Base-by-base conservation (phyloP, 2,113 vertebrate genomes). In the Miniopterus natalensis region DNA sequence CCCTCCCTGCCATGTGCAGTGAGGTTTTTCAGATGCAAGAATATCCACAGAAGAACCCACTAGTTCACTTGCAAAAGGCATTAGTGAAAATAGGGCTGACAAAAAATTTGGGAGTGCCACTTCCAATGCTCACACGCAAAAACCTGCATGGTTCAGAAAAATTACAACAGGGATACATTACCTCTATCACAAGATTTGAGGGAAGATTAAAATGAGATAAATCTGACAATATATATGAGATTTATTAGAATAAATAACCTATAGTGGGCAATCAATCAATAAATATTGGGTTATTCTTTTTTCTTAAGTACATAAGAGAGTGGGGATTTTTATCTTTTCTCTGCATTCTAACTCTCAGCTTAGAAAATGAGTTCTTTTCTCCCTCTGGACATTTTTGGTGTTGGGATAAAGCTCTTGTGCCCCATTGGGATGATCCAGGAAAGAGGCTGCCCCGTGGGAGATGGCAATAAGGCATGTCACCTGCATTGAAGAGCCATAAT, bases 131-230 rank as follows among this genome's bases (percentile, higher is more conserved):
- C 29, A 61, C 53, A 61, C 88, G 88, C 49, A 93, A 93, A 94
- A 36, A 36, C 29, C 29, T 85, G 5, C 9, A 8, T 88, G 23
- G 18, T 75, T 90, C 29, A 88, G 27, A 93, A 63, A 77, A 92
- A 87, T 55, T 88, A 21, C 6, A 78, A 12, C 25, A 15, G 18
- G 7, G 2, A 78, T 86, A 51, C 81, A 87, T 79, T 45, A 83
- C 40, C 8, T 74, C 45, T 90, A 13, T 45, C 51, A 36, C 5
- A 91, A 27, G 45, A 68, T 75, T 53, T 86, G 49, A 42, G 74
- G 17, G 36, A 89, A 92, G 29, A 90, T 57, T 71, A 84, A 92
- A 66, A 90, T 75, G 42, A 95, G 17, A 53, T 49, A 79, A 90
- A 40, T 83, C 21, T 73, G 61, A 42, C 20, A 49, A 51, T 68